A percentile compares a stretch with the other conserved stretches of the same genome.
These are phyloP conservation scores for Myotis myotis DNA, from an alignment of 2,797 vertebrate genomes.

Conservation along the genomic window DNA sequence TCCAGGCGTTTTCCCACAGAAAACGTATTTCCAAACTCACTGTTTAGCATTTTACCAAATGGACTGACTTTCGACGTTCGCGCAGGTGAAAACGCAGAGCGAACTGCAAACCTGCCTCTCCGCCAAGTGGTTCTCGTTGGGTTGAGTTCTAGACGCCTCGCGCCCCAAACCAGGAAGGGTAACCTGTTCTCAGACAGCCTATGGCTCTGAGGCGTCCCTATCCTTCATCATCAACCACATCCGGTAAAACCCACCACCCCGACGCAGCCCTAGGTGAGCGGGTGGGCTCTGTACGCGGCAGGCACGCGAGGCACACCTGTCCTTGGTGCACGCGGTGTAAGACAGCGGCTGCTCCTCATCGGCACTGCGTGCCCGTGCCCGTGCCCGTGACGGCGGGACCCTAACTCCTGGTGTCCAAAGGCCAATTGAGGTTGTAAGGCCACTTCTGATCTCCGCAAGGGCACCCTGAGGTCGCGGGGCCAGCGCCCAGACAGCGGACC, in stretches of 20 bases:
- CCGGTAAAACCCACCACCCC: neutral
- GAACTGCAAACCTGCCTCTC: constrained; percentile 72
- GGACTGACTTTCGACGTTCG: constrained; percentile 75
- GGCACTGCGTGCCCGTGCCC: rapidly evolving
- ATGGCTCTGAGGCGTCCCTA: rapidly evolving
- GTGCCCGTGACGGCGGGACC: rapidly evolving
- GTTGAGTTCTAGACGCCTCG: constrained; percentile 68
- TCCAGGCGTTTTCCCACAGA: constrained; percentile 82
- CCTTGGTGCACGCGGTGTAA: rapidly evolving
- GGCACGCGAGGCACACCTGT: rapidly evolving
- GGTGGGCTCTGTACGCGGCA: rapidly evolving
- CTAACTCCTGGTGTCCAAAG: neutral
- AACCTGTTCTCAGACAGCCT: constrained; percentile 6
- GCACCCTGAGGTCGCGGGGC: rapidly evolving
- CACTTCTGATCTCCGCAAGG: neutral
- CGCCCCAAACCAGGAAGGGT: neutral
- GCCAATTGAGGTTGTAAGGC: neutral
- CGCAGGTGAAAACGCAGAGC: constrained; percentile 74
- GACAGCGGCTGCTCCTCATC: neutral
- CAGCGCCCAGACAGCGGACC: neutral
- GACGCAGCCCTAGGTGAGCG: rapidly evolving
- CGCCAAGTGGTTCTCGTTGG: constrained; percentile 72
- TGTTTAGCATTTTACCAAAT: constrained; percentile 83
- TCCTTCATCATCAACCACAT: neutral
- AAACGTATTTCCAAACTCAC: constrained; percentile 82